Evolutionary conservation across 2,113 vertebrate genomes (phyloP), one percentile per base, ranked within the genome.

Genomic region (Trichomycterus rosablanca): DNA sequence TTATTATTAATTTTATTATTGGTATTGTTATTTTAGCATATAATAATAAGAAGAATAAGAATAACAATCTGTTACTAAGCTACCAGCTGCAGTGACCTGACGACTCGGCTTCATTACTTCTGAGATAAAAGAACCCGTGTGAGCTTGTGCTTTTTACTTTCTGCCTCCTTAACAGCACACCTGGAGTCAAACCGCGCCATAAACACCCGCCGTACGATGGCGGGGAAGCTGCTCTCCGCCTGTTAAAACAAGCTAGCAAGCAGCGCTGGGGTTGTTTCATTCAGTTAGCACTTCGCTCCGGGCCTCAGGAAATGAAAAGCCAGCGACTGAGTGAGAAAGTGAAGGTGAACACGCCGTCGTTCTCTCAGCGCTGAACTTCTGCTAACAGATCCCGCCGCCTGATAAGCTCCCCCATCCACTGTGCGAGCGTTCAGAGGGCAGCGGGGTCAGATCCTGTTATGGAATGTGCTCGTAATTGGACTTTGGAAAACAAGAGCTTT

Each of bases 251-350:
- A 23, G 45, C 20, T 48, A n/a, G n/a, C n/a, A n/a, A 59, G 52
- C 8, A 16, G n/a, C 55, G 6, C 48, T 15, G 49, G 56, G 44
- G 49, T 44, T 35, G 11, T 43, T 60, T 66, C 44, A 61, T 50
- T 66, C 26, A 49, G 58, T 44, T 50, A 37, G 62, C 2, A 11
- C 63, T 11, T 59, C 74, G 80, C 78, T 82, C 82, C 82, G 79
- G 78, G 83, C 78, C 70, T 71, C 79, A 83, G 83, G 85, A 86
- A 85, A 86, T 87, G 74, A 84, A 85, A 83, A 80, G 80, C 82
- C 83, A 78, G 58, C 62, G 67, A 77, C 77, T 72, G 83, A 84
- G 81, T 74, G 83, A 48, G 62, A 48, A 48, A 55, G 52, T 9
- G 44, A 76, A 65, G 66, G 57, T 58, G 73, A 72, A 66, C 48